Evolutionary conservation across 2,113 vertebrate genomes (phyloP), one percentile per base, ranked within the genome.

Genomic region (Vanacampus margaritifer): DNA sequence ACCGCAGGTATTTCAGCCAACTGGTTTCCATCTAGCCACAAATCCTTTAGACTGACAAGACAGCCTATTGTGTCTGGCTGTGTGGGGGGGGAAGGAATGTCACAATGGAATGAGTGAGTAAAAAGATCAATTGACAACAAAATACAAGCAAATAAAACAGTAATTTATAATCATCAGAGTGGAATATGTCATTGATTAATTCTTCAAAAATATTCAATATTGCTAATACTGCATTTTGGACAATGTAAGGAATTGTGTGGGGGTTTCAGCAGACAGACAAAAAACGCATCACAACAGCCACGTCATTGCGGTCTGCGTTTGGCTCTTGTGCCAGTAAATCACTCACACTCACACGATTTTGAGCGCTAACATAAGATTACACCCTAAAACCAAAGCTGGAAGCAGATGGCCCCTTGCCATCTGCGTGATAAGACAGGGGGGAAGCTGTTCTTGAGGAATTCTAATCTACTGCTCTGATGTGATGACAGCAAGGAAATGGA

Each of bases 1-100:
- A 99, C 97, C 90, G 91, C 88, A 92, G 97, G 97, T 92, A 99
- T 92, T 83, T 95, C 93, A 2, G 89, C 82, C 80, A 99, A 90
- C 64, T 98, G 96, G 91, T 99, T 99, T 89, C 96, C 97, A 84
- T 98, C 97, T 85, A 99, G 89, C 97, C 97, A 99, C 85, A 99
- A 90, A 86, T 99, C 95, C 90, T 95, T 98, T 48, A 99, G 89
- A 84, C 93, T 96, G 86, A 95, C 88, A 87, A 99, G 95, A 91
- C 93, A 91, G 81, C 97, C 97, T 84, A 98, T 95, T 82, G 95
- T 95, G 89, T 96, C 91, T 72, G 96, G 96, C 97, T 99, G 43
- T 12, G 82, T 78, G 71, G 78, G 78, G 78, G 78, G 80, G 68
- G 28, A 74, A 73, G 57, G 81, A 67, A 75, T 72, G 70, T 46